A percentile compares a stretch with the other conserved stretches of the same genome.
Evolutionary conservation across 2,113 vertebrate genomes (phyloP).

Genomic region (Lamprotornis superbus): DNA sequence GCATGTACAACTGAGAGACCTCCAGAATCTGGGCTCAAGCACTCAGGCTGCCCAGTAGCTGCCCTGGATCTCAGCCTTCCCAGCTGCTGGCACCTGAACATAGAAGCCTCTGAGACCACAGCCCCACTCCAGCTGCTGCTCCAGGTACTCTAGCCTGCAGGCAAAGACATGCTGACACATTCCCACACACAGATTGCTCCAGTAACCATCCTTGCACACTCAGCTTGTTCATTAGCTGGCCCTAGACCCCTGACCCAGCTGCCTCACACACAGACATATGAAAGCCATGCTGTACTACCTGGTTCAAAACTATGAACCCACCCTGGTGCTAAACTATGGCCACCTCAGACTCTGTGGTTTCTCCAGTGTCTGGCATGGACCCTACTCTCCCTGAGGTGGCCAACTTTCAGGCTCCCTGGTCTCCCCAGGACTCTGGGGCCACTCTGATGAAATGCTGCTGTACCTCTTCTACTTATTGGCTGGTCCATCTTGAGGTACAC

Average conservation of each 20-base stretch:
- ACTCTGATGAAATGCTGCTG: neutral
- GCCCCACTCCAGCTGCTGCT: neutral
- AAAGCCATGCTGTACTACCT: neutral
- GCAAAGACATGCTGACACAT: no score
- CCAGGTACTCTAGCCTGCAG: neutral
- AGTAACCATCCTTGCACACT: neutral
- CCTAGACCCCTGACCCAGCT: neutral
- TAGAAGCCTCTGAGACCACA: rapidly evolving
- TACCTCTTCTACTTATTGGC: neutral
- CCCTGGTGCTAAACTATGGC: neutral
- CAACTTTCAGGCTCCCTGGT: neutral
- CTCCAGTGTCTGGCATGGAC: neutral
- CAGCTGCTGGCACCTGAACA: neutral
- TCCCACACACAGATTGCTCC: neutral
- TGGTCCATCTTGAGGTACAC: neutral
- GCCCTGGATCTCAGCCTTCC: neutral
- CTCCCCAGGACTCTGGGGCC: neutral
- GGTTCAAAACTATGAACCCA: neutral
- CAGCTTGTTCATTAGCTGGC: neutral
- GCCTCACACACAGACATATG: rapidly evolving
- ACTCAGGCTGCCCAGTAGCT: neutral
- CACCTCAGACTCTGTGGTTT: neutral
- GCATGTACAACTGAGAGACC: rapidly evolving
- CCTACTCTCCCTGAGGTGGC: neutral
- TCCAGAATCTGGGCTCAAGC: neutral